Base-by-base conservation (phyloP, 30 jellyfish, hydroid and myxozoan genomes). In the Nemopilema nomurai region DNA sequence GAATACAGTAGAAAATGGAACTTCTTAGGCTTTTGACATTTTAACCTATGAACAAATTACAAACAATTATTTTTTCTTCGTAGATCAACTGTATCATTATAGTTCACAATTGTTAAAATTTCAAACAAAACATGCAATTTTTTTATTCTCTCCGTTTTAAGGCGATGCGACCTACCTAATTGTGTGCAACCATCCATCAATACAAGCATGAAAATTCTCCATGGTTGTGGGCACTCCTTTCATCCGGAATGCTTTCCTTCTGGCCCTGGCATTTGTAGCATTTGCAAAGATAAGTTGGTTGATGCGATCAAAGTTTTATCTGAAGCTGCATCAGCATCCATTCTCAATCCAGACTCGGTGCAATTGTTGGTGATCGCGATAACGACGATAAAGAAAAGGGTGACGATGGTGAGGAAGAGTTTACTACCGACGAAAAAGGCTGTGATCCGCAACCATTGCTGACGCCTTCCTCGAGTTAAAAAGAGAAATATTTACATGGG, bases 141-240 rank as follows among this genome's bases (percentile, higher is more conserved):
- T 31, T 31, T 67, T 67, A 19, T 31, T 67, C 76, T 18, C 76
- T 4, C 19, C 76, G 18, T 4, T 67, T 67, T 67, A 23, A 20
- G 76, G 76, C 27, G 50, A 21, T 67, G 27, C 76, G 29, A 20
- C 72, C 84, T 49, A 18, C 41, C 28, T n/a, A 16, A 18, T 22
- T n/a, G 16, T 32, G 32, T 41, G 57, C 57, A 41, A 41, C 57
- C 57, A 41, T 41, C 57, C 57, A 41, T 41, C 57, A 41, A 41
- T 41, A 41, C 57, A 41, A 41, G 57, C 53, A 67, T 67, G 77
- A 67, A 18, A 67, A 41, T 20, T 67, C 77, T 67, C 33, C 77
- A 18, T 18, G 77, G 77, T 18, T 67, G 77, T 67, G 77, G 77
- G 33, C 77, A 67, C 77, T 67, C 77, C 30, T 67, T 23, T 67